Conservation (phyloP, 2,888 invertebrate species). For the Metalampra italica region DNA sequence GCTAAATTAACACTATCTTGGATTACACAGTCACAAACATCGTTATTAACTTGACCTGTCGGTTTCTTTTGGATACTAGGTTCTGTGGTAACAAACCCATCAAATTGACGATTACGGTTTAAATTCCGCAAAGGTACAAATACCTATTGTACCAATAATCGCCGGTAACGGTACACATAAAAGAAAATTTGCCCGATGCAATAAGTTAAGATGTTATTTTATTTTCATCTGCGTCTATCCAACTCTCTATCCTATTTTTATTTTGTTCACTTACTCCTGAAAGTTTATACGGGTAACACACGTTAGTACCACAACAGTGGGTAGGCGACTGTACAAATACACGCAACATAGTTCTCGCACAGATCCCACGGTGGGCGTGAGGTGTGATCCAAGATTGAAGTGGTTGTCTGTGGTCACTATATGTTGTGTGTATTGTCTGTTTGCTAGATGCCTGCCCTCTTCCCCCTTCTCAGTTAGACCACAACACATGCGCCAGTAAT, state of each 20-base stretch:
- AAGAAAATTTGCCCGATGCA: constrained; percentile 5
- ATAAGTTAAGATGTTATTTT: constrained; percentile 38
- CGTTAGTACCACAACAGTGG: constrained; percentile 42
- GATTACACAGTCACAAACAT: constrained; percentile 78
- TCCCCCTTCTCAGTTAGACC: constrained; percentile 92
- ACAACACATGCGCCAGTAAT: constrained; percentile 87
- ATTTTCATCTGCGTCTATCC: constrained; percentile 61
- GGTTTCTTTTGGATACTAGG: constrained; percentile 2
- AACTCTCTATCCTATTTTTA: constrained; percentile 69
- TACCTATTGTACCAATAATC: too few relatives aligned
- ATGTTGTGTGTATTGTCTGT: constrained; percentile 91
- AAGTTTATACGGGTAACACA: constrained; percentile 25
- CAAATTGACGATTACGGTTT: too few relatives aligned
- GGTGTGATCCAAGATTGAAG: constrained; percentile 77
- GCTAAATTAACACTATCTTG: constrained; percentile 74
- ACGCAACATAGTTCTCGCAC: constrained; percentile 72
- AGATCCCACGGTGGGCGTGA: constrained; percentile 66
- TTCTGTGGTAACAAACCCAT: too few relatives aligned
- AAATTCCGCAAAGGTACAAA: too few relatives aligned
- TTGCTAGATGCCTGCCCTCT: constrained; percentile 97
- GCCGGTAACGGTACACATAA: background rate
- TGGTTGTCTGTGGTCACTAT: constrained; percentile 79
- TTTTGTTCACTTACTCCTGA: constrained; percentile 38
- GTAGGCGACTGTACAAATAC: constrained; percentile 70
- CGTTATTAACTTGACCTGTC: constrained; percentile 28